phyloP scores from a whole-genome alignment of 2,797 vertebrate species.

The Anas acuta region DNA sequence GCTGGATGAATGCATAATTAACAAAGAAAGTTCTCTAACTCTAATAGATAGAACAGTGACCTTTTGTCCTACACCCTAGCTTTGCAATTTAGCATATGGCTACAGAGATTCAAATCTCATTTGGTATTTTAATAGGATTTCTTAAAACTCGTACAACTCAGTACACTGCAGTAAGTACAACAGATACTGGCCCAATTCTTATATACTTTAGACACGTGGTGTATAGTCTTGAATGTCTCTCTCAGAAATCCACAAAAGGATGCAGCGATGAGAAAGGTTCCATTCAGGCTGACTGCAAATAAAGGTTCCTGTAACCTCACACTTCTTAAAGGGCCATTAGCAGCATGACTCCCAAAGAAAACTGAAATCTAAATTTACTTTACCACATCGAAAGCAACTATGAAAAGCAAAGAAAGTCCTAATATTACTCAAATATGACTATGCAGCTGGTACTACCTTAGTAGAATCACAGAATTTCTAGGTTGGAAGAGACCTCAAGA shows the following conservation, averaged over 20 bases:
- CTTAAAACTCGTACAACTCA: neutral
- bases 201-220: neutral
- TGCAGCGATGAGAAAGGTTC: neutral
- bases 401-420: neutral
- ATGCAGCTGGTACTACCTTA: neutral
- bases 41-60: slow-evolving; percentile 44
- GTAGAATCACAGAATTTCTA: neutral
- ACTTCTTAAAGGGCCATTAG: neutral
- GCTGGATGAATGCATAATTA: slow-evolving; percentile 39
- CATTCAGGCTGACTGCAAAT: neutral
- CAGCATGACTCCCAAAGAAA: neutral
- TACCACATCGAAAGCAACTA: neutral
- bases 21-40: slow-evolving; percentile 40
- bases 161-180: neutral
- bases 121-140: slow-evolving; percentile 67
- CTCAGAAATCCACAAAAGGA: neutral
- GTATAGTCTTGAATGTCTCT: neutral
- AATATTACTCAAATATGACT: neutral
- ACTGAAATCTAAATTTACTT: neutral
- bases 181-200: neutral
- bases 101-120: slow-evolving; percentile 55
- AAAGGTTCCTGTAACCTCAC: neutral
- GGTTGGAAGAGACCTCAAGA: too few relatives aligned
- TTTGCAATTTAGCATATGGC: slow-evolving; percentile 11
- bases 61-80: slow-evolving; percentile 40